Evolutionary conservation across 37 sponge, comb jelly and placozoan species (phyloP), one percentile per base, ranked within the genome.

Genomic region (Spongilla lacustris): DNA sequence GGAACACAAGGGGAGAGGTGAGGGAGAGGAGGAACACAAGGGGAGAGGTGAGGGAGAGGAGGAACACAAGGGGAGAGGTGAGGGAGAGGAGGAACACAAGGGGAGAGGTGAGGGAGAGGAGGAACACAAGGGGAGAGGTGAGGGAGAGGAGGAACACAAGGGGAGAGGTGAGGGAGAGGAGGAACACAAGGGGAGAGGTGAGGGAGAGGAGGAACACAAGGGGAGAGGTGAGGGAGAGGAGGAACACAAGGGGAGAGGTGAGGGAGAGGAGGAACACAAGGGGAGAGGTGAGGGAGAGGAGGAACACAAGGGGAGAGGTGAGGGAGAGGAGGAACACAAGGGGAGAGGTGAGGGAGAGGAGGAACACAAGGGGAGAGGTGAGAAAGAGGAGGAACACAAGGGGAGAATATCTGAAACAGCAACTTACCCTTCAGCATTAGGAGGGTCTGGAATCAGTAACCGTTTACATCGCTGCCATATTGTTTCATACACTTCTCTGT

Each of bases 401-500:
- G n/a, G 10, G 30, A 32, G 67, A 31, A 68, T 24, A 36, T 24
- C 26, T 68, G 23, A 25, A 32, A 4, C 30, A 66, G 75, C 81
- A 46, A 46, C 48, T 77, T 24, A 87, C 81, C 34, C 6, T 46
- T 27, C 66, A 5, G 24, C 35, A 68, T 68, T 77, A 3, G 89
- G 86, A 5, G 79, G 78, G 29, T 90, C 93, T 30, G 91, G 92
- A 27, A 87, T 88, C 58, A 96, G 76, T 21, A 97, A 83, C 74
- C 98, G 32, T 79, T 91, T 68, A 23, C 86, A 81, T 46, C 89
- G 89, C 27, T 71, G 71, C 98, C 92, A 93, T 71, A 97, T 91
- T 2, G 49, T 29, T 17, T 86, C 82, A 50, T 98, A 98, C 33
- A 98, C 83, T 0, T 83, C 75, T 26, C 38, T 50, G 34, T 89